A percentile compares a stretch with the other conserved stretches of the same genome.
These are phyloP conservation scores for Amphilophus citrinellus DNA, from an alignment of 2,113 vertebrate genomes.

Conservation along the genomic window DNA sequence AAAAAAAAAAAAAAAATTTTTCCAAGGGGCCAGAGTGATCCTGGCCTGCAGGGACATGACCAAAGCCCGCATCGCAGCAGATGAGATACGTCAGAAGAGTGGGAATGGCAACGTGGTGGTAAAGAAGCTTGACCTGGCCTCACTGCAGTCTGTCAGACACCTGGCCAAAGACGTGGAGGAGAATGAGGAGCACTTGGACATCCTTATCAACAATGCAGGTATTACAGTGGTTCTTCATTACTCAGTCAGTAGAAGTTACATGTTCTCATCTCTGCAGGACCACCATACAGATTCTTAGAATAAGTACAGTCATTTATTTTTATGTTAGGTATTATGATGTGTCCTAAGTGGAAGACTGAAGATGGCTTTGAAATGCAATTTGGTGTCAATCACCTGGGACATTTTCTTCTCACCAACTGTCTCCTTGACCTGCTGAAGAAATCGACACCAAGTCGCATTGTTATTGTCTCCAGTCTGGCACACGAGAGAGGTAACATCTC, in stretches of 20 bases:
- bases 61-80: slow-evolving; percentile 68
- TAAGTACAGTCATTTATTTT: neutral
- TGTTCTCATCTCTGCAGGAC: neutral
- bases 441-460: slow-evolving; percentile 78
- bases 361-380: slow-evolving; percentile 86
- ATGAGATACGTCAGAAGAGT: slow-evolving; percentile 71
- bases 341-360: slow-evolving; percentile 79
- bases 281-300: neutral
- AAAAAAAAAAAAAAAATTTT: neutral
- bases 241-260: neutral
- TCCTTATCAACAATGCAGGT: slow-evolving; percentile 84
- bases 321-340: slow-evolving; percentile 78
- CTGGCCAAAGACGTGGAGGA: slow-evolving; percentile 66
- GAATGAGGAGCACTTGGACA: slow-evolving; percentile 71
- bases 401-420: slow-evolving; percentile 82
- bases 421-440: slow-evolving; percentile 80
- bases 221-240: neutral
- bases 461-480: slow-evolving; percentile 78
- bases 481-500: slow-evolving; percentile 71
- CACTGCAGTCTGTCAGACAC: slow-evolving; percentile 73
- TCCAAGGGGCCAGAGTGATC: slow-evolving; percentile 79
- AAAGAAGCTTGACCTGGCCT: slow-evolving; percentile 76
- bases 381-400: slow-evolving; percentile 83
- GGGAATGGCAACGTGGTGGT: slow-evolving; percentile 79
- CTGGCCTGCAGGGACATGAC: slow-evolving; percentile 80